Conservation (phyloP, 2,888 invertebrate genomes). For the Polyploca ridens region DNA sequence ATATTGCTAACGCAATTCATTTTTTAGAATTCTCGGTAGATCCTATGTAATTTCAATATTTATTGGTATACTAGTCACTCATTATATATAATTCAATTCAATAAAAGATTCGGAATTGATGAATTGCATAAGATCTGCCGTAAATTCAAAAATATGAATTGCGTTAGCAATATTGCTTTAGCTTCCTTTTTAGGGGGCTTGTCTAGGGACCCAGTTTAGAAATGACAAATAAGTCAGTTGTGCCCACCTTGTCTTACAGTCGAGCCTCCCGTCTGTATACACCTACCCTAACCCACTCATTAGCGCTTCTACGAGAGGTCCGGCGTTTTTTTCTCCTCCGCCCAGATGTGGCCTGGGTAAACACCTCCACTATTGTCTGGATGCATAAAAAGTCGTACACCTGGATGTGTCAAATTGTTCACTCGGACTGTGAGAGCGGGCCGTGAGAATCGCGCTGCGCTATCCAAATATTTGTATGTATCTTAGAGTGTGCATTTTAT, state of each 20-base stretch:
- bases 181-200: too few species aligned
- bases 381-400: slow-evolving; percentile 79
- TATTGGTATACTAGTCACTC: too few species aligned
- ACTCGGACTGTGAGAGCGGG: slow-evolving; percentile 71
- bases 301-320: slow-evolving; percentile 80
- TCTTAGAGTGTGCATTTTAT: slow-evolving; percentile 15
- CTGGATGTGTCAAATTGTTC: slow-evolving; percentile 85
- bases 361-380: slow-evolving; percentile 71
- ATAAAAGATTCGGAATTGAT: too few species aligned
- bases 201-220: too few species aligned
- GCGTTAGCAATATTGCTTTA: too few species aligned
- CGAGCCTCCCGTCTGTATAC: neutral
- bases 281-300: slow-evolving; percentile 59
- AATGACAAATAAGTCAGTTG: neutral
- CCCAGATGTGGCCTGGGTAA: slow-evolving; percentile 81
- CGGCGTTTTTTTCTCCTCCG: slow-evolving; percentile 68
- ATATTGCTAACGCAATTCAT: too few species aligned
- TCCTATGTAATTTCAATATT: too few species aligned
- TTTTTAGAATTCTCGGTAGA: too few species aligned
- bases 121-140: too few species aligned
- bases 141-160: too few species aligned
- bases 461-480: slow-evolving; percentile 43
- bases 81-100: too few species aligned
- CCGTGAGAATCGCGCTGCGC: slow-evolving; percentile 70
- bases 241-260: neutral